Evolutionary conservation across 1,140 invertebrate species (phyloP), one percentile per base, ranked within the genome.

Genomic region (Drosophila lini): DNA sequence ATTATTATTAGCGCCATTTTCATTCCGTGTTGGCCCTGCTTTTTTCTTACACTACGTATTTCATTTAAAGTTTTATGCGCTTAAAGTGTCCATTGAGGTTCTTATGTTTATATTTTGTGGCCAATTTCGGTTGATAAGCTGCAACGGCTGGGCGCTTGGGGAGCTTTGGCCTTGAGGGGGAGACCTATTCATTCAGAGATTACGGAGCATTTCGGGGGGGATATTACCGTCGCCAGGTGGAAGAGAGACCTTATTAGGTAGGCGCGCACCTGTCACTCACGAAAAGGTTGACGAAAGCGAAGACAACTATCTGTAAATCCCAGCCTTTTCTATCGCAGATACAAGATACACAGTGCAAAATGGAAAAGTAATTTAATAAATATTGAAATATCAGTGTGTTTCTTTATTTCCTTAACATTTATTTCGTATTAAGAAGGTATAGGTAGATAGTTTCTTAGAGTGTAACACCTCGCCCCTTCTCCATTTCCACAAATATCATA

Each of bases 1-100:
- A 91, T 91, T 91, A 91, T 91, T 91, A 91, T 91, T 91, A 90
- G 78, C 85, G 90, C 83, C 81, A 91, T 91, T 85, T 78, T 84
- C 81, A 74, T 85, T 69, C 74, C 41, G 50, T 40, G 68, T 64
- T 63, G 48, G 31, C 42, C 19, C 28, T 38, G 32, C 16, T 36
- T 52, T 32, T 55, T 70, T 58, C 50, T 50, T 40, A 32, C 74
- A 78, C 78, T 86, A 56, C 62, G 78, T 81, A 86, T 86, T 86
- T 88, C 83, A 88, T 88, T 88, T 88, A 88, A 88, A 88, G 84
- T 88, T 88, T 89, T 83, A 89, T 73, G 76, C 57, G 55, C 75
- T 63, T 70, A 70, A 78, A 78, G 74, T 63, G 75, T 78, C 74
- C 75, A 78, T 78, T 71, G 65, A 71, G 67, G 69, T 71, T 55